Percentiles rank a stretch among this genome's conserved stretches.
These are phyloP conservation scores for Leptinotarsa tumamoca DNA, from an alignment of 2,888 invertebrate species.

Conservation along the genomic window DNA sequence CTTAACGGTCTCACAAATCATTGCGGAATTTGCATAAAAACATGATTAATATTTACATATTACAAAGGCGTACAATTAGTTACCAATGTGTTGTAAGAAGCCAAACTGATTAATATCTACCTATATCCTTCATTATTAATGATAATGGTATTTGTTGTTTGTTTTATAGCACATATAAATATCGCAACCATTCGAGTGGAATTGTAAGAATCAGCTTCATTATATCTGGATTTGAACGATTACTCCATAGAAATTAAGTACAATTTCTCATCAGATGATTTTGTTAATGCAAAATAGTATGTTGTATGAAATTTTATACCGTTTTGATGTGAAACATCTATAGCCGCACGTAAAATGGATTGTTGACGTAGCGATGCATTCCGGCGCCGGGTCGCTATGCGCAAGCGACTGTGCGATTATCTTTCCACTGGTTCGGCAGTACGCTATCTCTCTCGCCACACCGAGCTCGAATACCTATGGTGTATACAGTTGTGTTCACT, in stretches of 20 bases:
- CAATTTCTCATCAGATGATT: too few species aligned
- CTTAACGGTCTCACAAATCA: conserved; percentile 38
- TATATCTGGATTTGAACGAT: conserved; percentile 54
- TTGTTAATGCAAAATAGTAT: too few species aligned
- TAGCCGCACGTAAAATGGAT: too few species aligned
- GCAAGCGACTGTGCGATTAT: too few species aligned
- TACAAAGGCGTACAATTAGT: conserved; percentile 56
- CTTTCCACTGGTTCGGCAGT: too few species aligned
- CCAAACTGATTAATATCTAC: conserved; percentile 46
- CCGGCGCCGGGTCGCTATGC: too few species aligned
- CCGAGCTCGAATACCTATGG: too few species aligned
- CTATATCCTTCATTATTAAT: conserved; percentile 27
- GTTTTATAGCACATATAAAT: conserved; percentile 44
- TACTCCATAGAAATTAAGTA: conserved; percentile 23
- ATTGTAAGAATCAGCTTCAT: conserved; percentile 50
- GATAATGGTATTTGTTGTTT: conserved; percentile 37
- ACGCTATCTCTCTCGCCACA: too few species aligned
- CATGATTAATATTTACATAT: conserved; percentile 56
- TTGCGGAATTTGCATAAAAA: conserved; percentile 47
- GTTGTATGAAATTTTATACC: too few species aligned
- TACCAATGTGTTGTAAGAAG: conserved; percentile 52
- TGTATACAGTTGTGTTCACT: too few species aligned
- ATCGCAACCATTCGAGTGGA: conserved; percentile 39
- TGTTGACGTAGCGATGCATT: too few species aligned
- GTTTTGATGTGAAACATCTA: too few species aligned